Percentiles rank a stretch among this genome's conserved stretches.
Evolutionary conservation across 2,113 vertebrate species (phyloP).

Genomic region (Ascaphus truei): DNA sequence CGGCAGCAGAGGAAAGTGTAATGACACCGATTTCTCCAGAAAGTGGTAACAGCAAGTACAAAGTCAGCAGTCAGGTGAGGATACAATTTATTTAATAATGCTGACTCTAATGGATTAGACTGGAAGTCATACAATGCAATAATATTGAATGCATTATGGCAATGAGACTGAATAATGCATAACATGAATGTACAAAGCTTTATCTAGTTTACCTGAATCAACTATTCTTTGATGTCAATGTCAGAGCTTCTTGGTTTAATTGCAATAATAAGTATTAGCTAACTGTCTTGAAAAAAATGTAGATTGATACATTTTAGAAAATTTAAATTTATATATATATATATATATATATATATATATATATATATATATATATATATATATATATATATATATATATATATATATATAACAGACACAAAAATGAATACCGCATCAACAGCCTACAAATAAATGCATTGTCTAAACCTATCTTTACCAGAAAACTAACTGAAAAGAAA

Average conservation of each 20-base stretch:
- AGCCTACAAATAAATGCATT: too few species aligned
- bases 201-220: constrained; percentile 21
- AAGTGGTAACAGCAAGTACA: constrained; percentile 73
- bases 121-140: constrained; percentile 22
- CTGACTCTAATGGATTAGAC: constrained; percentile 29
- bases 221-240: constrained; percentile 22
- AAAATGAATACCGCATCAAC: too few species aligned
- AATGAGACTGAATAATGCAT: constrained; percentile 25
- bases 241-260: constrained; percentile 5
- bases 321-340: too few species aligned
- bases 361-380: too few species aligned
- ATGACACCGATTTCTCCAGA: constrained; percentile 66
- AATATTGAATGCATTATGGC: constrained; percentile 25
- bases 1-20: constrained; percentile 88
- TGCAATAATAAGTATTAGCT: constrained; percentile 10
- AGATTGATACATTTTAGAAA: too few species aligned
- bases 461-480: too few species aligned
- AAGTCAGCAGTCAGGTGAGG: constrained; percentile 88
- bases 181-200: constrained; percentile 25
- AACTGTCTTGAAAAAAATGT: not conserved
- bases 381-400: too few species aligned
- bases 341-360: too few species aligned
- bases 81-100: constrained; percentile 28
- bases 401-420: too few species aligned
- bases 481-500: too few species aligned